Evolutionary conservation across 2,888 invertebrate species (phyloP).

Genomic region (Orchesellides sinensis): DNA sequence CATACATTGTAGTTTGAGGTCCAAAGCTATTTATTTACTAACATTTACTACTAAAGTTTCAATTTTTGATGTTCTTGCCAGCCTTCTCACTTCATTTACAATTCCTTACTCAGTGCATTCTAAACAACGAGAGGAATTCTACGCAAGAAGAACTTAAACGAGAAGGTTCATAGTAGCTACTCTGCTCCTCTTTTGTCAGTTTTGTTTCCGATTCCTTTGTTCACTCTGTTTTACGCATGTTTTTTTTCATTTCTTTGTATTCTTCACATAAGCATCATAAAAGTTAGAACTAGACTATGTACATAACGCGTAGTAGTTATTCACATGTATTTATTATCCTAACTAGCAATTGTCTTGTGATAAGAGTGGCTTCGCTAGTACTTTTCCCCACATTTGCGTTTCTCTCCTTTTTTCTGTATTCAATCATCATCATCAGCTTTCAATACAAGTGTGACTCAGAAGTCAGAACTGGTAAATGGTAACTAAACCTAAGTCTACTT

Average conservation of each 20-base stretch:
- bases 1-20: too few species aligned
- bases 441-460: neutral
- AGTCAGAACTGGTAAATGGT: neutral
- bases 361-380: conserved; percentile 20
- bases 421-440: conserved; percentile 8
- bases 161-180: neutral
- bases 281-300: too few species aligned
- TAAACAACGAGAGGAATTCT: neutral
- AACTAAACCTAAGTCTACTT: neutral
- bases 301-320: too few species aligned
- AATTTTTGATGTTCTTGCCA: too few species aligned
- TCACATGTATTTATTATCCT: neutral
- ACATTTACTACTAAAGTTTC: too few species aligned
- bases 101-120: too few species aligned
- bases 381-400: neutral
- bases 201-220: conserved; percentile 44
- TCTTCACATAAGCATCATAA: neutral
- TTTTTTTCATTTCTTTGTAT: conserved; percentile 22
- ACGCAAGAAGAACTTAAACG: neutral
- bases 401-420: conserved; percentile 1
- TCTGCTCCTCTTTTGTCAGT: neutral
- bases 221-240: conserved; percentile 29
- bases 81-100: too few species aligned
- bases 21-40: too few species aligned
- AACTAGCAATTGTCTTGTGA: neutral